Base-by-base conservation (phyloP, 2,888 invertebrate genomes). In the Idaea dimidiata region DNA sequence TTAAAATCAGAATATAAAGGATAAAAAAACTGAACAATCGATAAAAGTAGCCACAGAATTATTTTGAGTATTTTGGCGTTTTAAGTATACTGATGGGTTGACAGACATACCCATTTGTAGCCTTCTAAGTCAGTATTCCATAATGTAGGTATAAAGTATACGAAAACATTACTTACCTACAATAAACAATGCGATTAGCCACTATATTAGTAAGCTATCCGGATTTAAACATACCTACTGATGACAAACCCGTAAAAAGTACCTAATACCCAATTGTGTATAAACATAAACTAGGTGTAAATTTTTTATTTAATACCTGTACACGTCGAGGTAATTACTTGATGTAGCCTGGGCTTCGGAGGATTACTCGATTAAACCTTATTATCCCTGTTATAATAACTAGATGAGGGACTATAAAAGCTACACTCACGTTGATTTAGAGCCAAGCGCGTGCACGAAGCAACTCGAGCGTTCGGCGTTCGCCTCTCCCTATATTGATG, bases 351-450 rank as follows among this genome's bases (percentile, higher is more conserved):
- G 43, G 8, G 14, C 43, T 43, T 43, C 10, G 10, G 3, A 43
- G 43, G 43, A 43, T 43, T 43, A 43, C 43, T 43, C 43, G 43
- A 43, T 43, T 14, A 43, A 8, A 43, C 14, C 14, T 43, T 14
- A 43, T 43, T 43, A 43, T 43, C 43, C 43, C 43, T 14, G 43
- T 43, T 14, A 43, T 43, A 43, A 43, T 43, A 43, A 43, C 43
- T 43, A 43, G 43, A 43, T 43, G 43, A 43, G 43, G 16, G 17
- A 0, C 54, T 16, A 17, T 54, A 54, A 54, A 54, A 54, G 54
- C 54, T 17, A 54, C n/a, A 54, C 54, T 17, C 3, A 54, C 54
- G 54, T 54, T 54, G 54, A 54, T 54, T 54, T 54, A 54, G 16
- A 54, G 54, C 54, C 6, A 54, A 54, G 16, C 54, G 54, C 54